Evolutionary conservation across 1,140 invertebrate genomes (phyloP).

Genomic region (Rhagoletis pomonella): DNA sequence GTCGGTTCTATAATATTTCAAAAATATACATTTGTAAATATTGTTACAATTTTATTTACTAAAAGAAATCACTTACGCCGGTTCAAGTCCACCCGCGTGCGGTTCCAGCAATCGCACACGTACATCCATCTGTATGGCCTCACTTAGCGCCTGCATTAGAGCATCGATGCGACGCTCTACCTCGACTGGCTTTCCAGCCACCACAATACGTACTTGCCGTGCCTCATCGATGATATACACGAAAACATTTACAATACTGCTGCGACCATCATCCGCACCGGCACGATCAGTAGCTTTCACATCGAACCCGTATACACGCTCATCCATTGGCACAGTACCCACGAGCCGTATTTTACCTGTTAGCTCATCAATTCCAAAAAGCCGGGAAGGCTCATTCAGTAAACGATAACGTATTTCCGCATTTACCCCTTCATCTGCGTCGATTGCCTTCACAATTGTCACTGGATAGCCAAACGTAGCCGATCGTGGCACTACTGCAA

Average conservation of each 20-base stretch:
- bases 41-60: not conserved
- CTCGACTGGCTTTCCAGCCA: conserved; percentile 83
- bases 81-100: conserved; percentile 78
- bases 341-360: conserved; percentile 85
- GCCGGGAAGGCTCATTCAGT: conserved; percentile 79
- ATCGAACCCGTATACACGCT: conserved; percentile 87
- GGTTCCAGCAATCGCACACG: conserved; percentile 85
- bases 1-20: conserved; percentile 81
- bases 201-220: conserved; percentile 85
- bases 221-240: conserved; percentile 89
- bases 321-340: conserved; percentile 78
- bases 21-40: not conserved
- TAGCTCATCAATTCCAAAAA: conserved; percentile 85
- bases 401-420: conserved; percentile 88
- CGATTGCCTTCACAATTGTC: conserved; percentile 82
- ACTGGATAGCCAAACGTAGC: conserved; percentile 88
- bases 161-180: conserved; percentile 83
- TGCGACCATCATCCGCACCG: conserved; percentile 85
- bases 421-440: conserved; percentile 84
- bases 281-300: conserved; percentile 89
- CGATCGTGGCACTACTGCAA: conserved; percentile 85
- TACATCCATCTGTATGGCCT: conserved; percentile 85
- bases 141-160: conserved; percentile 82
- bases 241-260: conserved; percentile 88
- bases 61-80: conserved; percentile 78